Conservation (phyloP, 2,113 vertebrate genomes). For the Beaufortia kweichowensis region DNA sequence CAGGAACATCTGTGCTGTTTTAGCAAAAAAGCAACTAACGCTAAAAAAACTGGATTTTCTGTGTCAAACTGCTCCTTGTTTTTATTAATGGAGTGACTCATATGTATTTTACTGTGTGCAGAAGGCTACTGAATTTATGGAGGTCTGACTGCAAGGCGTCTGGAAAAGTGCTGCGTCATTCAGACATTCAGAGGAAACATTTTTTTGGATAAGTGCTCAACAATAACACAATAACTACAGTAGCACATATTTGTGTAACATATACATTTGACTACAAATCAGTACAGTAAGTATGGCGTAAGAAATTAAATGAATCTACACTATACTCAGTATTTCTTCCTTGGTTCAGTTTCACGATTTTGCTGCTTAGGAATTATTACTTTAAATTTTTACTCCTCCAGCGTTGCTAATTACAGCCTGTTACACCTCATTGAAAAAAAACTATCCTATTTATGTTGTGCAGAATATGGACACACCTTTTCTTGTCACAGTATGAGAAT, state of each 20-base stretch:
- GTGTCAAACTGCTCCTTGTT: neutral
- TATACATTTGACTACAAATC: neutral
- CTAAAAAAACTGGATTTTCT: neutral
- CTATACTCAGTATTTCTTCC: neutral
- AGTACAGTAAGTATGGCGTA: neutral
- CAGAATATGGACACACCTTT: too few species aligned
- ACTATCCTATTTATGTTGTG: neutral
- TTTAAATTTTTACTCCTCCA: neutral
- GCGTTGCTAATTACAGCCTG: neutral
- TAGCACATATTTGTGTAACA: constrained; percentile 4
- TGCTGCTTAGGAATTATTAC: too few species aligned
- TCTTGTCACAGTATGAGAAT: neutral
- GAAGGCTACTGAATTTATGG: neutral
- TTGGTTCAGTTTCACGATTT: neutral
- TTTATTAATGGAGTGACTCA: neutral
- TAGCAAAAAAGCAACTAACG: neutral
- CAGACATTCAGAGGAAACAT: too few species aligned
- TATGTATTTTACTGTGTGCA: neutral
- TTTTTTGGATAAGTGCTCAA: neutral
- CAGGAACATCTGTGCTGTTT: neutral
- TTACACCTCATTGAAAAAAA: neutral
- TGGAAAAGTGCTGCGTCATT: constrained; percentile 59
- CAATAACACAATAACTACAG: neutral
- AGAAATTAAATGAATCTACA: neutral
- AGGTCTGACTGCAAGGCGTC: constrained; percentile 40